Evolutionary conservation across 2,113 vertebrate species (phyloP), one percentile per base, ranked within the genome.

Genomic region (Otocyon megalotis): DNA sequence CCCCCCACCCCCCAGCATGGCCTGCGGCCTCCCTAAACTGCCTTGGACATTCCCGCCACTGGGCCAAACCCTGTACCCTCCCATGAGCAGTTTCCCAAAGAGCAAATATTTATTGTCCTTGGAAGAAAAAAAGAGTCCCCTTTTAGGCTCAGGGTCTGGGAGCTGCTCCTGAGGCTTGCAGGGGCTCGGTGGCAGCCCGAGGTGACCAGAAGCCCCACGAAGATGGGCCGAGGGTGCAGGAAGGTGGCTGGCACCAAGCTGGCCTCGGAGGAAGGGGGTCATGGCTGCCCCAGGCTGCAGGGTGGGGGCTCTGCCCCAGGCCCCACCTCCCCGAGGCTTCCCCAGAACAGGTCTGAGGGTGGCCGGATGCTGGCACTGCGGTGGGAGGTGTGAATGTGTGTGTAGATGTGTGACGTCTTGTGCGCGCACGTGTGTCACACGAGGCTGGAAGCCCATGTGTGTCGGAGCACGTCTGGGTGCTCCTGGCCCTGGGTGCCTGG

Each of bases 51-150:
- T 98, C 96, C 94, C 62, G 7, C 97, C 88, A 0, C 84, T 56
- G 54, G 54, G 98, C 97, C 98, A 98, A 98, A 97, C 97, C 97
- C 96, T 92, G 96, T 92, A 53, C 97, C 81, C 97, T 92, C 95
- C 94, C 95, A 95, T 90, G 96, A 97, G 96, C 92, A 88, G 92
- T 60, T 96, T 98, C 97, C 96, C 98, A 93, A 97, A 98, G 92
- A 98, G 98, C 96, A 98, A 98, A 98, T 98, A 98, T 98, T 98
- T 98, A 98, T 98, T 98, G 98, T 98, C 98, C 97, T 98, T 98
- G 97, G 98, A 97, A 97, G 89, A 97, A 96, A 97, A 98, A 97
- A 96, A 96, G 92, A 96, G 80, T 98, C 97, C 96, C 96, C 96
- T 98, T 98, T 98, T 98, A 98, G 97, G 95, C 76, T 94, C 32